Evolutionary conservation across 2,113 vertebrate species (phyloP), one percentile per base, ranked within the genome.

Genomic region (Nettapus auritus): DNA sequence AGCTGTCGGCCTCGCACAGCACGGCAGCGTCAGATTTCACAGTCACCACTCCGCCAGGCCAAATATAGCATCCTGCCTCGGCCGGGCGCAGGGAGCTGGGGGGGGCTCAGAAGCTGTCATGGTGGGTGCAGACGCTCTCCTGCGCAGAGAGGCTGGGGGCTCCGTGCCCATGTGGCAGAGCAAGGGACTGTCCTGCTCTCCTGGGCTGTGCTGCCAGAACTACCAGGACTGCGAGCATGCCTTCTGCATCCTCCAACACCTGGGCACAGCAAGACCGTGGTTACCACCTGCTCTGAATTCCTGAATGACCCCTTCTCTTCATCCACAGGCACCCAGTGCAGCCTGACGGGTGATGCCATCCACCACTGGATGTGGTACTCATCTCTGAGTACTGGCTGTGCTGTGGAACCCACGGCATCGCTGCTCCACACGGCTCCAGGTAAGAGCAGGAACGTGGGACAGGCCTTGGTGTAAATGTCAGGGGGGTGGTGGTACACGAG

Each of bases 141-240:
- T 4, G 52, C 11, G 0, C 14, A 6, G 52, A 19, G 46, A 0
- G 0, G 59, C 33, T 6, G 29, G 8, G 23, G 85, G 69, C 42
- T 17, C 29, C 1, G 1, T 20, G 17, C 48, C 34, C 56, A 0
- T 0, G 2, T 16, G 14, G 11, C 23, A n/a, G 11, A 26, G 38
- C 0, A 4, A 42, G 23, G 23, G 9, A 13, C 23, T 9, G 57
- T 15, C 40, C 38, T 60, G 10, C 42, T 26, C 21, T 44, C 11
- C 34, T 12, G 11, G 25, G 5, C 20, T 83, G 25, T 21, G 4
- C 28, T 7, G 46, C 60, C 22, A 34, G 63, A 75, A 36, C 20
- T 12, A 26, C 17, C 1, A 2, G 14, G 55, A 8, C 36, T 18
- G 31, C 1, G 29, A 63, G 57, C 23, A 31, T 48, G 21, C 1